These are phyloP conservation scores for Syngnathus acus DNA, from an alignment of 2,797 vertebrate genomes.

Conservation along the genomic window DNA sequence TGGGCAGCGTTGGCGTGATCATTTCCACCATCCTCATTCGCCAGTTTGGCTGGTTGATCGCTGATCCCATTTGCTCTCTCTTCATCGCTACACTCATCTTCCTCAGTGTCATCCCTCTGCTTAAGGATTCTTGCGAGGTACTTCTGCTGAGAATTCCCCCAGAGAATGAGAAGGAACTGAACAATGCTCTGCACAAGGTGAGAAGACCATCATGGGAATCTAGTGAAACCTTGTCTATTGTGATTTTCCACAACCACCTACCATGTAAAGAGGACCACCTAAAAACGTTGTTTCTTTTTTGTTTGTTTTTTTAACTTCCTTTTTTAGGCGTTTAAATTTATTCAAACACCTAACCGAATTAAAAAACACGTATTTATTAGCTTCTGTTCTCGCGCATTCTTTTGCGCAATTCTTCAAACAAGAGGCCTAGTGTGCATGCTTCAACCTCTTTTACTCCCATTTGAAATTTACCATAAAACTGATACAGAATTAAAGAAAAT, in stretches of 20 bases:
- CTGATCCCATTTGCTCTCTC: conserved; percentile 94
- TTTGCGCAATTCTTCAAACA: background rate
- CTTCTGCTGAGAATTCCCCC: conserved; percentile 84
- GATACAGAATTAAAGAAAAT: background rate
- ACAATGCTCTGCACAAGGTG: conserved; percentile 88
- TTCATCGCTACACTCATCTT: conserved; percentile 94
- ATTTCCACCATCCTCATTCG: conserved; percentile 94
- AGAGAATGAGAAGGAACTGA: conserved; percentile 87
- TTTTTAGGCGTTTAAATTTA: background rate
- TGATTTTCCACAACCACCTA: background rate
- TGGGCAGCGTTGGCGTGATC: conserved; percentile 96
- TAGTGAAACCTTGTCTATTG: background rate
- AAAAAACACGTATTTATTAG: background rate
- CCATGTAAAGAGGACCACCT: background rate
- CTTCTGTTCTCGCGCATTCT: background rate
- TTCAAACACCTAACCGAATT: background rate
- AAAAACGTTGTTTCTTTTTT: background rate
- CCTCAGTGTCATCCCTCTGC: conserved; percentile 90
- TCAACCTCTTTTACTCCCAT: background rate
- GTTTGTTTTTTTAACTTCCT: background rate
- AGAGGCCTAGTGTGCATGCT: background rate
- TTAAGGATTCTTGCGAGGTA: conserved; percentile 93
- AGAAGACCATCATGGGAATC: conserved; percentile 1
- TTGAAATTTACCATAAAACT: background rate
- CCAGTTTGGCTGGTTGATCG: conserved; percentile 97